A percentile compares a stretch with the other conserved stretches of the same genome.
Conservation (phyloP, 2,797 vertebrate genomes). For the Xenops minutus region DNA sequence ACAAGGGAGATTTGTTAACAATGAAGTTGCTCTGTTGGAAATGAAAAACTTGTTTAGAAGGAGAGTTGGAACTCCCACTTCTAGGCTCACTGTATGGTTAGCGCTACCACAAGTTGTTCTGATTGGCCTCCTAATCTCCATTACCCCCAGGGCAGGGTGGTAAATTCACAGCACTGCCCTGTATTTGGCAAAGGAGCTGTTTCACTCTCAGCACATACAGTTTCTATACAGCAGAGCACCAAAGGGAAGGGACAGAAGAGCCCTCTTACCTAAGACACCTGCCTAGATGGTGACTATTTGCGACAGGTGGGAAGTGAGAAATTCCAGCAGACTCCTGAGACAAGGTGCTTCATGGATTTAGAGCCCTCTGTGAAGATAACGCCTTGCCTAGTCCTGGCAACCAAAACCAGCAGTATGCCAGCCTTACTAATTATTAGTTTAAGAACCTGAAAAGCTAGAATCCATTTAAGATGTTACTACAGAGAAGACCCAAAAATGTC, state of each 20-base stretch:
- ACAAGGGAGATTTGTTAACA: background rate
- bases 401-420: background rate
- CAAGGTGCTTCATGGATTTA: background rate
- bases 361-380: background rate
- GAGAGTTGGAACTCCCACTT: background rate
- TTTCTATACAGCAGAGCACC: background rate
- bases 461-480: background rate
- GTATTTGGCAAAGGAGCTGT: background rate
- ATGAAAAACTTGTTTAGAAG: background rate
- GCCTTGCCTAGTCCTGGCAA: background rate
- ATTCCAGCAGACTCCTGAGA: background rate
- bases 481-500: background rate
- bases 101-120: background rate
- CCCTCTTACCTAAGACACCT: background rate
- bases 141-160: background rate
- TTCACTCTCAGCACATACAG: background rate
- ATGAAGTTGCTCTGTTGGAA: background rate
- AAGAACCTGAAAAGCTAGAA: background rate
- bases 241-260: background rate
- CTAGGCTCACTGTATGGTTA: background rate
- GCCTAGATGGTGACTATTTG: fast-evolving
- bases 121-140: background rate
- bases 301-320: background rate
- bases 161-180: background rate
- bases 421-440: background rate